Conservation (phyloP, 35 echinoderm and acorn worm species). For the Ophioderma brevispina region DNA sequence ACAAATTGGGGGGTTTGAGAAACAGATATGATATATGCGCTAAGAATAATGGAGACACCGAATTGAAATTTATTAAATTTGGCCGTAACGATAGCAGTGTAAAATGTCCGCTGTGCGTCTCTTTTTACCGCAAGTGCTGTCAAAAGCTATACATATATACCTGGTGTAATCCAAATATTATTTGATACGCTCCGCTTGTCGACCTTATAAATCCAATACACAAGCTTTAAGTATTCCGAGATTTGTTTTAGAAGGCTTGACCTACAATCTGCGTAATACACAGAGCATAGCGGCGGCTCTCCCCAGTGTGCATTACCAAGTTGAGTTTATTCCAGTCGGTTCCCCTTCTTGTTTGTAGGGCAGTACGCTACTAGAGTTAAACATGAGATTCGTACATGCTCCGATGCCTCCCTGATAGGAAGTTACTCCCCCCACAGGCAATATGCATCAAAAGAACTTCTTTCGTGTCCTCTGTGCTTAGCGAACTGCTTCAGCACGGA, state of each 20-base stretch:
- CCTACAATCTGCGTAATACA: background rate
- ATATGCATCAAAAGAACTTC: too few species aligned
- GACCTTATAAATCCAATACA: background rate
- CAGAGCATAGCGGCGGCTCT: too few species aligned
- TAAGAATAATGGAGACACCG: background rate
- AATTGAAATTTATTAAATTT: background rate
- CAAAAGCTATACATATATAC: background rate
- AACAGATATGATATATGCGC: slow-evolving; percentile 2
- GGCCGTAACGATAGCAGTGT: background rate
- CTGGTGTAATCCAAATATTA: slow-evolving; percentile 4
- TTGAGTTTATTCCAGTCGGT: too few species aligned
- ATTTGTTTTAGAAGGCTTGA: background rate
- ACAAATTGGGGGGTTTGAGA: background rate
- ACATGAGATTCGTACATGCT: too few species aligned
- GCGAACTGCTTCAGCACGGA: too few species aligned
- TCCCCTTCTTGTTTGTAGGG: too few species aligned
- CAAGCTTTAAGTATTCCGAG: background rate
- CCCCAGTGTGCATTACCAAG: too few species aligned
- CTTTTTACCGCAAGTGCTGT: background rate
- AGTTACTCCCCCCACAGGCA: too few species aligned
- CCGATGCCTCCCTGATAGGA: too few species aligned
- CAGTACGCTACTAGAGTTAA: too few species aligned
- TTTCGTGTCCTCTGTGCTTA: too few species aligned
- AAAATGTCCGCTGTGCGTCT: background rate
- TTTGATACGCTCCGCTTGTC: background rate